A percentile compares a stretch with the other conserved stretches of the same genome.
These are phyloP conservation scores for Thamnophis elegans DNA, from an alignment of 2,797 vertebrate species.

Conservation along the genomic window DNA sequence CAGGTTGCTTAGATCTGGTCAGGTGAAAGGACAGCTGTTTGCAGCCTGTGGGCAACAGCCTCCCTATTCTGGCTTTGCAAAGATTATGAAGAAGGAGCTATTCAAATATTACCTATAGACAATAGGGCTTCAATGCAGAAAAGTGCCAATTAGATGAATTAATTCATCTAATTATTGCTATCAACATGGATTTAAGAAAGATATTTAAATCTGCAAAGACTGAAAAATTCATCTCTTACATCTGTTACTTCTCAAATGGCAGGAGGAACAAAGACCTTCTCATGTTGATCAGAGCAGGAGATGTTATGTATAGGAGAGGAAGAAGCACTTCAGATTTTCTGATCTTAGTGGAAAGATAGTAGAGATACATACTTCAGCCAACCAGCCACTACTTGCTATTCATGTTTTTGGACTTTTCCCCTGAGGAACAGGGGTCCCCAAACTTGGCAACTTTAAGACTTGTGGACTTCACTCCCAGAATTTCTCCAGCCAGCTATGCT, in stretches of 20 bases:
- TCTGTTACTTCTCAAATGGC: background rate
- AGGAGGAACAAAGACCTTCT: background rate
- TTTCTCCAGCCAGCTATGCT: too few relatives aligned
- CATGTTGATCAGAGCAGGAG: background rate
- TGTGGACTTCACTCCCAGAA: too few relatives aligned
- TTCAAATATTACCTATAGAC: background rate
- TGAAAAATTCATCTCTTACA: background rate
- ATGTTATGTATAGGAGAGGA: background rate
- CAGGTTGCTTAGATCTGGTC: too few relatives aligned
- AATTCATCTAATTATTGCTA: background rate
- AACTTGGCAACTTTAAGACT: too few relatives aligned
- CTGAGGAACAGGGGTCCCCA: too few relatives aligned
- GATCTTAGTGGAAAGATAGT: too few relatives aligned
- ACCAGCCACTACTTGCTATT: background rate
- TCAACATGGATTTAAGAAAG: too few relatives aligned
- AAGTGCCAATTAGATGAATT: background rate
- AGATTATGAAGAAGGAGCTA: background rate
- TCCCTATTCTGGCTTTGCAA: background rate
- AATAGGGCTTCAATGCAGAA: background rate
- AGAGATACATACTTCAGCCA: background rate
- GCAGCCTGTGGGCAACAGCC: background rate
- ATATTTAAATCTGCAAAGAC: background rate
- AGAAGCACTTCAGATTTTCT: background rate
- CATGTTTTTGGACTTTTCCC: background rate
- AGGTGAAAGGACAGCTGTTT: background rate